These are phyloP conservation scores for Apantesis nais DNA, from an alignment of 2,888 invertebrate species.

Conservation along the genomic window DNA sequence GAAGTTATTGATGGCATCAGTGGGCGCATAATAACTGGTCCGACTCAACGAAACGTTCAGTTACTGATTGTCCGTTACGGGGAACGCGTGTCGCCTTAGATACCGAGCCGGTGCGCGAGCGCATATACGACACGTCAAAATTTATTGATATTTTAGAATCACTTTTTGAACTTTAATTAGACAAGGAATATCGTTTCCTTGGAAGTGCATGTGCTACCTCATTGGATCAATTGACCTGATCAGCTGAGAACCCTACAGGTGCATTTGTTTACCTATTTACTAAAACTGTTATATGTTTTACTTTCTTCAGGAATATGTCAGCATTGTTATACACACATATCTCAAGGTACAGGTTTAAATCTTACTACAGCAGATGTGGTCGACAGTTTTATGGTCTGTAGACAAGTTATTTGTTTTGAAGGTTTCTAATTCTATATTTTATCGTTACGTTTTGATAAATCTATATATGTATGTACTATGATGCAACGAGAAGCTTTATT, in stretches of 20 bases:
- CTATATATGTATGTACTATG: slow-evolving; percentile 25
- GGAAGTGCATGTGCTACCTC: slow-evolving; percentile 67
- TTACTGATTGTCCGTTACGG: slow-evolving; percentile 76
- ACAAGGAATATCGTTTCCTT: slow-evolving; percentile 64
- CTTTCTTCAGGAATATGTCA: slow-evolving; percentile 39
- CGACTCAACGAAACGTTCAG: slow-evolving; percentile 74
- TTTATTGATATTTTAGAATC: slow-evolving; percentile 54
- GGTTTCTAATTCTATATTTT: slow-evolving; percentile 5
- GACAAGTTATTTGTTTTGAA: slow-evolving; percentile 15
- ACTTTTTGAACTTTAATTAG: slow-evolving; percentile 55
- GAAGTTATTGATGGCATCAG: slow-evolving; percentile 78
- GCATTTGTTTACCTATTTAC: slow-evolving; percentile 73
- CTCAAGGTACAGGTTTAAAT: slow-evolving; percentile 35
- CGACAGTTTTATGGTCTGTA: slow-evolving; percentile 18
- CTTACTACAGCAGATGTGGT: slow-evolving; percentile 36
- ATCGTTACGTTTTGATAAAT: slow-evolving; percentile 22
- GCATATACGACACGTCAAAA: slow-evolving; percentile 67
- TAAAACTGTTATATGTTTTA: slow-evolving; percentile 48
- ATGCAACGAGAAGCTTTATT: slow-evolving; percentile 29
- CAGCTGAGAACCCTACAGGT: slow-evolving; percentile 74
- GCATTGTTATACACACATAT: slow-evolving; percentile 31
- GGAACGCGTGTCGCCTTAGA: slow-evolving; percentile 72
- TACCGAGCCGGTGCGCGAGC: slow-evolving; percentile 70
- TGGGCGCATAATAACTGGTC: slow-evolving; percentile 84
- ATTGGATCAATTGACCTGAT: slow-evolving; percentile 65